A percentile compares a stretch with the other conserved stretches of the same genome.
These are phyloP conservation scores for Dermatophagoides farinae DNA, from an alignment of 1,140 invertebrate species.

Conservation along the genomic window DNA sequence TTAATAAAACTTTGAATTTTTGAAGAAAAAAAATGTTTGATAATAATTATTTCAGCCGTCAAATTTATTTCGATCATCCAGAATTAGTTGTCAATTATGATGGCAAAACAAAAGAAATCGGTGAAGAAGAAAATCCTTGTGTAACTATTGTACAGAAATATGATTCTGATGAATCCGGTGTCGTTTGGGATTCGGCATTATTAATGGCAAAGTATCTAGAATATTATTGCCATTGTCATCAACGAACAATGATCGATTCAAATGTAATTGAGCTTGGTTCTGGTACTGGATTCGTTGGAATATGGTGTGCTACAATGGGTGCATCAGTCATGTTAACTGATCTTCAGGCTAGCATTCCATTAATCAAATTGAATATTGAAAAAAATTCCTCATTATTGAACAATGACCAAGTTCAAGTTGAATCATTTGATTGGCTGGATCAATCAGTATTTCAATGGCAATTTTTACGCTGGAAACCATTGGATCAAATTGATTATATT, in stretches of 20 bases:
- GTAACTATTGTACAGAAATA: neutral
- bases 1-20: no score
- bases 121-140: neutral
- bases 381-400: neutral
- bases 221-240: neutral
- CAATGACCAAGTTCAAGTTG: neutral
- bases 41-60: neutral
- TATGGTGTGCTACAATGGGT: constrained; percentile 1
- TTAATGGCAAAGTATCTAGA: constrained; percentile 1
- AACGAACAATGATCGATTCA: neutral
- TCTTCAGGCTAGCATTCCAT: neutral
- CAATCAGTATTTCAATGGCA: neutral
- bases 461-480: neutral
- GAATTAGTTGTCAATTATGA: neutral
- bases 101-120: neutral
- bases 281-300: neutral
- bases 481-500: neutral
- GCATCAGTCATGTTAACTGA: neutral
- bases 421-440: neutral
- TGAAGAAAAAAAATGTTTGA: neutral
- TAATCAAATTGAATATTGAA: neutral
- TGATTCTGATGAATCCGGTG: constrained; percentile 5
- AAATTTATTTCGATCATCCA: neutral
- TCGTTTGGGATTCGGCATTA: neutral
- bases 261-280: neutral